Evolutionary conservation across 2,797 vertebrate species (phyloP), one percentile per base, ranked within the genome.

Genomic region (Pseudochromis fuscus): DNA sequence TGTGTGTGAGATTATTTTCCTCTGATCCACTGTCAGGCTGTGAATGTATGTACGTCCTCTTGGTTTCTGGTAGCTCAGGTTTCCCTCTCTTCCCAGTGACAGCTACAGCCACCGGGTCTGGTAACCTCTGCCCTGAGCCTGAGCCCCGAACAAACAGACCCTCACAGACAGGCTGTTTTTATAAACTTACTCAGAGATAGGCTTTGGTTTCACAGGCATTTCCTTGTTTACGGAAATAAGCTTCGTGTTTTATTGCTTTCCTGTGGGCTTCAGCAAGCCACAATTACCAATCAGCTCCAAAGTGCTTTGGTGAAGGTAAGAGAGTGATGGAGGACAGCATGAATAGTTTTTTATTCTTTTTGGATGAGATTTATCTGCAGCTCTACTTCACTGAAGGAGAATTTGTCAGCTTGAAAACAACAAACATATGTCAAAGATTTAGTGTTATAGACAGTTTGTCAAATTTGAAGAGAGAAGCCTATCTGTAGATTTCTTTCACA

Each of bases 211-310:
- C n/a, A 7, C 31, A 74, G 38, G 62, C 50, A 65, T 85, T 87
- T 88, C 72, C 68, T 69, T 70, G 57, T 73, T 71, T 52, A 63
- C 16, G 15, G 76, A 87, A 84, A 57, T 33, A 19, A 46, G 67
- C 15, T 18, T 7, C 1, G 5, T 48, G 12, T 81, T 83, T 88
- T 80, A 74, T 82, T 74, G 69, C 62, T 77, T 81, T 87, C 69
- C 60, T 75, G 55, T 79, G 45, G 48, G 46, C 24, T 62, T 38
- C 9, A 62, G 72, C 19, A 31, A 51, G 40, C 30, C 52, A 46
- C 60, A 68, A 51, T 64, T 30, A 45, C 55, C 57, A 53, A 24
- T 55, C 63, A 70, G 40, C 23, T 52, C 25, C n/a, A 13, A 50
- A 73, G 38, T 3, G 30, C 19, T 65, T 68, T 56, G 18, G n/a